Evolutionary conservation across 2,113 vertebrate genomes (phyloP).

Genomic region (Sylvia atricapilla): DNA sequence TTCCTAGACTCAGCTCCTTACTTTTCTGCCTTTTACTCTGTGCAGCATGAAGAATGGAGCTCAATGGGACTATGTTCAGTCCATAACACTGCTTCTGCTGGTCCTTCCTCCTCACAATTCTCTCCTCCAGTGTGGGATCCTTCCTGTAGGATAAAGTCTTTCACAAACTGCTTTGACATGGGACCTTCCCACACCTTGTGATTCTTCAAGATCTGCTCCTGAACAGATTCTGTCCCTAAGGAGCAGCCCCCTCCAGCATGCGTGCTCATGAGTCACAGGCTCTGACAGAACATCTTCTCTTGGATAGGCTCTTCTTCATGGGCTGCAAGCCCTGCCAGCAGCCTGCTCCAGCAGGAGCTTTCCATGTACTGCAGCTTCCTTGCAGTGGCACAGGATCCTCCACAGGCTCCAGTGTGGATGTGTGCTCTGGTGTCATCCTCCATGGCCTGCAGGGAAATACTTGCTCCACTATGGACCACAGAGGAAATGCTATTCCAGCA

Average conservation of each 20-base stretch:
- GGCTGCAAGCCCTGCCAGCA: background rate
- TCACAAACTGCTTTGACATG: background rate
- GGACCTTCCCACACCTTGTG: background rate
- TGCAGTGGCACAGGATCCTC: background rate
- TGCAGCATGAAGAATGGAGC: background rate
- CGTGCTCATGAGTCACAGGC: background rate
- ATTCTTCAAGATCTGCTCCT: background rate
- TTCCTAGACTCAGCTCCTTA: background rate
- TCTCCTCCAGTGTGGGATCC: background rate
- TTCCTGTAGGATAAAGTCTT: background rate
- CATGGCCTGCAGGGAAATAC: background rate
- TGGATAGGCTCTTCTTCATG: background rate
- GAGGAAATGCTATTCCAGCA: no score
- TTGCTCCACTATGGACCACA: background rate
- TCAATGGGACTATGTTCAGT: background rate
- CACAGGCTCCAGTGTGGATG: no score
- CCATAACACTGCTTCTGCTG: background rate
- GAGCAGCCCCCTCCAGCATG: rapidly evolving
- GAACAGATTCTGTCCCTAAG: background rate
- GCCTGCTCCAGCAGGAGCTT: background rate
- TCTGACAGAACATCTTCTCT: background rate
- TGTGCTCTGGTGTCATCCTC: background rate
- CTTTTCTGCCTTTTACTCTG: no score
- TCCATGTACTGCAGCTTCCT: background rate
- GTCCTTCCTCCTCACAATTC: background rate